phyloP scores from a whole-genome alignment of 2,888 invertebrate genomes.

The Chymomyza procnemis region DNA sequence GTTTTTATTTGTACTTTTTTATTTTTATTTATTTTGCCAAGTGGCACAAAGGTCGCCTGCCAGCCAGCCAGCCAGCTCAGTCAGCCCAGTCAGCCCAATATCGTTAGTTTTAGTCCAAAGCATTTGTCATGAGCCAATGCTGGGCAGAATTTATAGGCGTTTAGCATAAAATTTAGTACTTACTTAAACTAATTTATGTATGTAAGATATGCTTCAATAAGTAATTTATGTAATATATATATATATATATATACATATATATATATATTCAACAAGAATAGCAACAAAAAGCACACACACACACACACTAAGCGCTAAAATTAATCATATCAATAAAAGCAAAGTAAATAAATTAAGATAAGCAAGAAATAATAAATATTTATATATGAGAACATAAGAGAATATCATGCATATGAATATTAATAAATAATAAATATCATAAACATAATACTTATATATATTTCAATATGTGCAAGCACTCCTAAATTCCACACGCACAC shows the following conservation, averaged over 20 bases:
- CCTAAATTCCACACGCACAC: slow-evolving; percentile 28
- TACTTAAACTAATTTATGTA: slow-evolving; percentile 17
- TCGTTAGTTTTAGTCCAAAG: slow-evolving; percentile 24
- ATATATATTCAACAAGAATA: too few relatives aligned
- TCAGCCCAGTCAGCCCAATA: not conserved
- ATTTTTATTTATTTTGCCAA: slow-evolving; percentile 37
- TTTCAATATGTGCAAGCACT: slow-evolving; percentile 42
- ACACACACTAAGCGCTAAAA: slow-evolving; percentile 19
- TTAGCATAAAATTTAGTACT: slow-evolving; percentile 27
- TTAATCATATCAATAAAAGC: slow-evolving; percentile 56
- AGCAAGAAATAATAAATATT: slow-evolving; percentile 9
- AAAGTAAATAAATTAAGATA: slow-evolving; percentile 10
- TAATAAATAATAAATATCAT: slow-evolving; percentile 27
- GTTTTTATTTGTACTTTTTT: slow-evolving; percentile 28
- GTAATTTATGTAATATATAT: slow-evolving; percentile 39
- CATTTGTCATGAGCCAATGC: slow-evolving; percentile 5
- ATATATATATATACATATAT: too few relatives aligned
- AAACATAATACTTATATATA: too few relatives aligned
- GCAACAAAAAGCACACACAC: too few relatives aligned
- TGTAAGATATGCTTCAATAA: slow-evolving; percentile 46
- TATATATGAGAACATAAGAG: not conserved
- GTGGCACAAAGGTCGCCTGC: slow-evolving; percentile 33
- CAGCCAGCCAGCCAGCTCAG: too few relatives aligned
- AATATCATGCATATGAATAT: slow-evolving; percentile 6
- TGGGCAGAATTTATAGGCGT: too few relatives aligned